Conservation (phyloP, 2,888 invertebrate species). For the Elmis aenea region DNA sequence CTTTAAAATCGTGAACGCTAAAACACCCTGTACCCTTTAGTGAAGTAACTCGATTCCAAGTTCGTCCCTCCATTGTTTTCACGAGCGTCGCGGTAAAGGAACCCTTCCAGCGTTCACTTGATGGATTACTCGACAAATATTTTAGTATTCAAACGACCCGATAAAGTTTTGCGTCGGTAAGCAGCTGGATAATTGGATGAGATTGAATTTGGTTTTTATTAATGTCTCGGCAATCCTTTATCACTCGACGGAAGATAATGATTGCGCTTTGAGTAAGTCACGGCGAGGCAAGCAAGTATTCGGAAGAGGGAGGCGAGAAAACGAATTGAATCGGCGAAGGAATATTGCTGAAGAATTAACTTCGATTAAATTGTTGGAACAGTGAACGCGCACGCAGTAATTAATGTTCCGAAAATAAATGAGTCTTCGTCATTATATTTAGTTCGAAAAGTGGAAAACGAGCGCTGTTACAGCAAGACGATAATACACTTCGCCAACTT, state of each 20-base stretch:
- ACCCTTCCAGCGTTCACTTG: slow-evolving; percentile 31
- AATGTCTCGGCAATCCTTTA: slow-evolving; percentile 25
- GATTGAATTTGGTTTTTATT: slow-evolving; percentile 38
- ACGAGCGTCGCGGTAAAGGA: slow-evolving; percentile 16
- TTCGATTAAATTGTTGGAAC: slow-evolving; percentile 16
- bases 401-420: slow-evolving; percentile 17
- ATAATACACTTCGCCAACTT: no score
- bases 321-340: slow-evolving; percentile 4
- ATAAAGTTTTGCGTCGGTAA: slow-evolving; percentile 35
- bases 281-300: slow-evolving; percentile 3
- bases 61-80: slow-evolving; percentile 27
- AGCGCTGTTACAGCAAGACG: slow-evolving; percentile 12
- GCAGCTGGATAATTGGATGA: slow-evolving; percentile 35
- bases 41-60: slow-evolving; percentile 1
- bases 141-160: slow-evolving; percentile 40
- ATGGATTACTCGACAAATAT: slow-evolving; percentile 42
- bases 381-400: slow-evolving; percentile 13
- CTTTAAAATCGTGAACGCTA: no score
- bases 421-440: slow-evolving; percentile 14
- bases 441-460: slow-evolving; percentile 14
- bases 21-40: neutral
- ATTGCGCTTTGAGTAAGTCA: slow-evolving; percentile 26
- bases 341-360: slow-evolving; percentile 11
- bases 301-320: neutral
- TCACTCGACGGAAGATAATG: slow-evolving; percentile 25